These are phyloP conservation scores for Drosophila pallidifrons DNA, from an alignment of 1,140 invertebrate genomes.

Conservation along the genomic window DNA sequence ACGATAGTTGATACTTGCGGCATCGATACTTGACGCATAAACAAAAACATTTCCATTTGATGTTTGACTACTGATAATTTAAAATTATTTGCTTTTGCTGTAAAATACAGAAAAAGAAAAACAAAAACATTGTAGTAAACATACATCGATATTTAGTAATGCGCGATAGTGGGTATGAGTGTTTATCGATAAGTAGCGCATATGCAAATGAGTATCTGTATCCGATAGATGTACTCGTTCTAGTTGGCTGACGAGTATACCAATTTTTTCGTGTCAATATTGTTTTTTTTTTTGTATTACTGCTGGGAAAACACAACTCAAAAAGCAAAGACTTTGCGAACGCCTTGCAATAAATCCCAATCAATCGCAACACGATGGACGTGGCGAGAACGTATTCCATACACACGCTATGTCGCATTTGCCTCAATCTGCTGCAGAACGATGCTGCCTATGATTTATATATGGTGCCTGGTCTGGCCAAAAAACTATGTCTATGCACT, in stretches of 20 bases:
- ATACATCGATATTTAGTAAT: no score
- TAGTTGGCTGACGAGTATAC: constrained; percentile 71
- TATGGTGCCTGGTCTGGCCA: constrained; percentile 75
- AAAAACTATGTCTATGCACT: constrained; percentile 78
- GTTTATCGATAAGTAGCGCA: not conserved
- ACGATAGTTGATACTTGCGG: not conserved
- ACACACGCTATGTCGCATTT: constrained; percentile 79
- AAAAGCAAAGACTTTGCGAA: constrained; percentile 35
- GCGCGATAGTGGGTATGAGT: not conserved
- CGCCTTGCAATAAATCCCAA: constrained; percentile 11
- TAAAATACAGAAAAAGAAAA: no score
- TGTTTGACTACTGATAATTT: no score
- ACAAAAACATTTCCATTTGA: not conserved
- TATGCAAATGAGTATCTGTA: constrained; percentile 11
- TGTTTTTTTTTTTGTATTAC: constrained; percentile 64
- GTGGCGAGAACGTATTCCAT: constrained; percentile 73
- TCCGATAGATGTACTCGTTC: constrained; percentile 46
- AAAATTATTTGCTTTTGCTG: no score
- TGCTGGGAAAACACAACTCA: constrained; percentile 52
- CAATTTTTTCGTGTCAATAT: constrained; percentile 78
- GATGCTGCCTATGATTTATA: constrained; percentile 77
- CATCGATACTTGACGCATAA: no score
- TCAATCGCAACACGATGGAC: constrained; percentile 54
- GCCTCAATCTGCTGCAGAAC: constrained; percentile 75
- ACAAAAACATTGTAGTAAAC: no score